Conservation (phyloP, 2,888 invertebrate genomes). For the Nomada goodeniana region DNA sequence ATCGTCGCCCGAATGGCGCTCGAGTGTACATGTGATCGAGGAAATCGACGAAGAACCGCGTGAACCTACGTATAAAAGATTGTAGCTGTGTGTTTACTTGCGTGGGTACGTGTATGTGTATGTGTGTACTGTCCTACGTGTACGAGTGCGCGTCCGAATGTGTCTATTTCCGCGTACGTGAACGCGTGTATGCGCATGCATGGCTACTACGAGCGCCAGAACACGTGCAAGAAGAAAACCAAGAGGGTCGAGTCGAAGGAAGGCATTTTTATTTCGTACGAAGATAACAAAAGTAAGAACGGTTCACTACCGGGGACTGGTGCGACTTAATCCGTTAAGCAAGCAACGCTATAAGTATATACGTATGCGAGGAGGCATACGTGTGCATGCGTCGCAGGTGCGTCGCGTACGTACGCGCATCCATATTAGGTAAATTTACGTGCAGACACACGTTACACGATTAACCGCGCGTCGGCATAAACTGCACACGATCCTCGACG, state of each 20-base stretch:
- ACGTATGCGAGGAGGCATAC: conserved; percentile 45
- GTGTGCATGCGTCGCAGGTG: conserved; percentile 24
- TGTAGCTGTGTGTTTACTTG: conserved; percentile 13
- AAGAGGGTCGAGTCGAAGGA: conserved; percentile 10
- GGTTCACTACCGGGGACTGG: conserved; percentile 70
- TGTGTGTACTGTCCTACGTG: conserved; percentile 25
- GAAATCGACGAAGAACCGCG: conserved; percentile 38
- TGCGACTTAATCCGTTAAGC: conserved; percentile 67
- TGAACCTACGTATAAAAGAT: conserved; percentile 11
- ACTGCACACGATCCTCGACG: conserved; percentile 17
- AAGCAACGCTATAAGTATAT: conserved; percentile 60
- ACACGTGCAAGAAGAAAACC: conserved; percentile 34
- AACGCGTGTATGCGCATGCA: conserved; percentile 4
- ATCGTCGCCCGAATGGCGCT: conserved; percentile 61
- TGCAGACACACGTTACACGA: conserved; percentile 62
- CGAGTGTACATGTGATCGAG: conserved; percentile 48
- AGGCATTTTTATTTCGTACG: conserved; percentile 59
- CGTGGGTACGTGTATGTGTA: conserved; percentile 3
- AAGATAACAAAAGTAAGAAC: conserved; percentile 57
- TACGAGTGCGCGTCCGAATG: conserved; percentile 15
- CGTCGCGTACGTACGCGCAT: conserved; percentile 41
- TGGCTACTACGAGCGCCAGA: conserved; percentile 40
- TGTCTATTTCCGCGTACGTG: neutral
- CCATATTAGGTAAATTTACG: conserved; percentile 56
- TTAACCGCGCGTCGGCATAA: conserved; percentile 37